Evolutionary conservation across 92 coral and sea anemone genomes (phyloP).

Genomic region (Phenganax marumi): DNA sequence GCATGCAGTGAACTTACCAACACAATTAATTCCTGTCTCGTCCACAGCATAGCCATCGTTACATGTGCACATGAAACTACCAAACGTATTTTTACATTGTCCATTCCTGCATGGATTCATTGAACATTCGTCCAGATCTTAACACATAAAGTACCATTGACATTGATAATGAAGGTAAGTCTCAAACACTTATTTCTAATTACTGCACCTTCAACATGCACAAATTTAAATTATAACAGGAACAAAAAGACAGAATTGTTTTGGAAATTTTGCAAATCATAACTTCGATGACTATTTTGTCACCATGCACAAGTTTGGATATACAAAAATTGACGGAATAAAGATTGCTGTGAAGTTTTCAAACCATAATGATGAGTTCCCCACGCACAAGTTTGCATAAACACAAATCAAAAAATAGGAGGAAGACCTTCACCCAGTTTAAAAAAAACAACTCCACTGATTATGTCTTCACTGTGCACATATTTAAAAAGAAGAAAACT

Average conservation of each 20-base stretch:
- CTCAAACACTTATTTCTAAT: neutral
- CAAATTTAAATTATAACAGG: neutral
- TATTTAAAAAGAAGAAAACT: too few species aligned
- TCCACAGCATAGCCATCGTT: slow-evolving; percentile 67
- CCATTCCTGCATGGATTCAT: slow-evolving; percentile 78
- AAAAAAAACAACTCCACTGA: too few species aligned
- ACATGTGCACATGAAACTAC: slow-evolving; percentile 86
- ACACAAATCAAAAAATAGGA: too few species aligned
- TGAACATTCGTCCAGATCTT: slow-evolving; percentile 83
- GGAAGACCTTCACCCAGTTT: too few species aligned
- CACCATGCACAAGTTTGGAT: too few species aligned
- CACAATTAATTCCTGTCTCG: slow-evolving; percentile 71
- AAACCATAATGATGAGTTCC: too few species aligned
- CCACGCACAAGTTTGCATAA: too few species aligned
- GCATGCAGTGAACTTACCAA: slow-evolving; percentile 57
- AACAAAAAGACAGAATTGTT: neutral
- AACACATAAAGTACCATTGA: neutral
- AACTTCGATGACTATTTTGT: too few species aligned
- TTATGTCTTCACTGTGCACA: too few species aligned
- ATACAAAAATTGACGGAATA: too few species aligned
- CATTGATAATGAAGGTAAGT: neutral
- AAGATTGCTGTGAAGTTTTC: too few species aligned
- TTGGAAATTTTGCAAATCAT: too few species aligned
- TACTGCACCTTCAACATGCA: neutral
- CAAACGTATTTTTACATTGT: slow-evolving; percentile 80